Conservation (phyloP, 2,888 invertebrate species). For the Drosophila longiperda region DNA sequence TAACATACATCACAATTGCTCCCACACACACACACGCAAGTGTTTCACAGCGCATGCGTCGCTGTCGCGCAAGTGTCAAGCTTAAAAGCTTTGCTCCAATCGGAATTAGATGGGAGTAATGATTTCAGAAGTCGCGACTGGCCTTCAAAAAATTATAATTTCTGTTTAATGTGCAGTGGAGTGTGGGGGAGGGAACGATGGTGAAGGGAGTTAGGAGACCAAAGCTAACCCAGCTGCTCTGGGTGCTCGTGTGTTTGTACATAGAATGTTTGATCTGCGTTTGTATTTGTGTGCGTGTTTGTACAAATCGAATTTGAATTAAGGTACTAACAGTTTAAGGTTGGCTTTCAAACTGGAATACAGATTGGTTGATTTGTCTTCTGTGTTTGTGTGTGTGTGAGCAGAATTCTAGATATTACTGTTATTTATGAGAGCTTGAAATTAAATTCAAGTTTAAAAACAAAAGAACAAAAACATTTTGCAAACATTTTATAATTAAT, state of each 20-base stretch:
- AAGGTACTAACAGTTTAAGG: conserved; percentile 70
- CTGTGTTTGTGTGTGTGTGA: conserved; percentile 10
- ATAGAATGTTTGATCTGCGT: conserved; percentile 7
- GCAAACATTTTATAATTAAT: neutral
- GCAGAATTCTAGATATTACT: conserved; percentile 39
- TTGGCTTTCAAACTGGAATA: conserved; percentile 56
- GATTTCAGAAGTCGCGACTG: conserved; percentile 62
- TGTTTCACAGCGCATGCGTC: conserved; percentile 35
- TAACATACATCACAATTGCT: neutral
- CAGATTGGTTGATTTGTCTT: conserved; percentile 46
- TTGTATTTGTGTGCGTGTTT: conserved; percentile 25
- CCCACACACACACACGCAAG: neutral
- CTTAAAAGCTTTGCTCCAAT: conserved; percentile 53
- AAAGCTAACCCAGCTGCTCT: conserved; percentile 47
- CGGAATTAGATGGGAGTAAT: conserved; percentile 71
- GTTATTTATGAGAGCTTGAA: conserved; percentile 37
- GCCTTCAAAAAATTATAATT: conserved; percentile 80
- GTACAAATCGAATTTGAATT: conserved; percentile 63
- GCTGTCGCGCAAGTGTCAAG: conserved; percentile 4
- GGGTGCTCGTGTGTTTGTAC: conserved; percentile 21
- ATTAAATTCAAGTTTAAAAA: conserved; percentile 5
- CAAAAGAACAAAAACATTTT: neutral
- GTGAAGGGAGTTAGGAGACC: conserved; percentile 17
- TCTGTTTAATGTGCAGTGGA: conserved; percentile 64
- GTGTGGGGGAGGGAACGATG: neutral